A percentile compares a stretch with the other conserved stretches of the same genome.
These are phyloP conservation scores for Halcyon chelicuti DNA, from an alignment of 2,797 vertebrate species.

Conservation along the genomic window DNA sequence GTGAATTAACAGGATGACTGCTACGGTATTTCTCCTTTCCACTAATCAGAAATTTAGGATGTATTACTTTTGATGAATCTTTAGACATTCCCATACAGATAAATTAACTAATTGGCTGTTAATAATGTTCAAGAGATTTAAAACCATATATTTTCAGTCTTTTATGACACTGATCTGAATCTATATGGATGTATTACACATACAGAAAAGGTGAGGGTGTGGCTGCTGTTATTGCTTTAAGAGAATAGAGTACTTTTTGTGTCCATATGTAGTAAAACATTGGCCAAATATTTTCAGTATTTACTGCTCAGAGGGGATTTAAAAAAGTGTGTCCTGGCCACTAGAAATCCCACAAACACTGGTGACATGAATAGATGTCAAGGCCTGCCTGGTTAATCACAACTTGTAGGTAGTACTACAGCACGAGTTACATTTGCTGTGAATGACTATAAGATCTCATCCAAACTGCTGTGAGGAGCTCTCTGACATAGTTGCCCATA, in stretches of 20 bases:
- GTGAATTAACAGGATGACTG: slow-evolving; percentile 69
- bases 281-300: background rate
- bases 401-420: no score
- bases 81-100: slow-evolving; percentile 38
- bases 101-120: slow-evolving; percentile 64
- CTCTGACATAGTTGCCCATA: background rate
- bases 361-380: background rate
- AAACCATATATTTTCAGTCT: slow-evolving; percentile 32
- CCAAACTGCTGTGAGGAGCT: background rate
- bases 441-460: background rate
- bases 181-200: background rate
- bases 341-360: background rate
- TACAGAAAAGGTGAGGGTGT: background rate
- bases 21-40: slow-evolving; percentile 61
- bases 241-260: background rate
- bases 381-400: background rate
- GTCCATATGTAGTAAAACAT: background rate
- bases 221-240: background rate
- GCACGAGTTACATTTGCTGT: background rate
- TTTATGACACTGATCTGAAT: slow-evolving; percentile 46
- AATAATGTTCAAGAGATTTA: slow-evolving; percentile 55
- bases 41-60: slow-evolving; percentile 64
- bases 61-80: slow-evolving; percentile 62
- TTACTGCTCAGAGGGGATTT: background rate
- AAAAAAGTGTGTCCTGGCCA: background rate